Evolutionary conservation across 2,888 invertebrate species (phyloP), one percentile per base, ranked within the genome.

Genomic region (Thelaira solivaga): DNA sequence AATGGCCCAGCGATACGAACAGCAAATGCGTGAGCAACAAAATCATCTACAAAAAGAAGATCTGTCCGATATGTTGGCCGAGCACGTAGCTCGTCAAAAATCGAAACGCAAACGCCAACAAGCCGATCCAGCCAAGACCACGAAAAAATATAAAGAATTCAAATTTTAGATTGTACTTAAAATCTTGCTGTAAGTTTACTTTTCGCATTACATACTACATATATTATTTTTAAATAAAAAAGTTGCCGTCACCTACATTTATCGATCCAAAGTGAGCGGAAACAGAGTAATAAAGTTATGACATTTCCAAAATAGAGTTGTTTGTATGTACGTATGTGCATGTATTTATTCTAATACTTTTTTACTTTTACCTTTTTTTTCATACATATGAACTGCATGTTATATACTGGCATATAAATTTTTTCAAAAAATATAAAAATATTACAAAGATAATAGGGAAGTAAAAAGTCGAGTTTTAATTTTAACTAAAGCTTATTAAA

Each of bases 71-170:
- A 98, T 99, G 98, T 92, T 99, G 85, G 98, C 98, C 4, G 99
- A 99, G 89, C 99, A 99, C 88, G 97, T 97, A 43, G 97, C 98
- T 13, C 93, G 97, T 82, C 98, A 98, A 88, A 98, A 97, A 93
- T 97, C 94, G 85, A 97, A 98, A 90, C 91, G 97, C 81, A 98
- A 98, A 89, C 92, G 97, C 77, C 96, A 97, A 83, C 95, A 96
- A 88, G 95, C 95, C 81, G 94, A 96, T 85, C 96, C 97, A 83
- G 84, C 87, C 55, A 97, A 97, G 88, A 93, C 95, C 83, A 94
- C 96, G 11, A 98, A 98, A 91, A 98, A 98, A 90, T 98, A 98
- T 91, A 98, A 98, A 90, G 98, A 98, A 88, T 98, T 98, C 91
- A 98, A 98, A 89, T 98, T 98, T 91, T 98, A 92, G 82, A 71